These are phyloP conservation scores for Acrocyrtus sp. DNA, from an alignment of 2,888 invertebrate genomes.

Conservation along the genomic window DNA sequence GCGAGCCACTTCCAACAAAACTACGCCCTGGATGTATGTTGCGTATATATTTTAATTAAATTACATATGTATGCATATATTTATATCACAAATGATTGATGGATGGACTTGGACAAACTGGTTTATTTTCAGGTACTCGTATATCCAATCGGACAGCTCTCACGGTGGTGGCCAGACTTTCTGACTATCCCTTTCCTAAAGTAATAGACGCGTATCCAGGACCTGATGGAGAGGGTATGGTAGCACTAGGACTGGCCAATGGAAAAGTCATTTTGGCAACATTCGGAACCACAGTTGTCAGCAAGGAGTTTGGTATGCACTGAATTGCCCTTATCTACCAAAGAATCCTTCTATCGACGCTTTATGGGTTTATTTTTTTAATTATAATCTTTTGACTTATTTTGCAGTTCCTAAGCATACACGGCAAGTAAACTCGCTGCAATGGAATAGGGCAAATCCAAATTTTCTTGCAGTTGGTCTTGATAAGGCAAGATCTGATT, in stretches of 20 bases:
- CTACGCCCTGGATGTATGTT: constrained; percentile 41
- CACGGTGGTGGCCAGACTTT: constrained; percentile 77
- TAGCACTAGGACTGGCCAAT: constrained; percentile 89
- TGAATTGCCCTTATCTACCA: not conserved
- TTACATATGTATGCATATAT: constrained; percentile 46
- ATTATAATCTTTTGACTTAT: constrained; percentile 12
- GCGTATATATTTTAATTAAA: not conserved
- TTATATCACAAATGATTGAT: constrained; percentile 15
- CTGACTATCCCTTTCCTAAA: constrained; percentile 81
- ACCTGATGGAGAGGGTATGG: constrained; percentile 78
- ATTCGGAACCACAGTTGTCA: constrained; percentile 77
- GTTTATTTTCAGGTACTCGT: constrained; percentile 71
- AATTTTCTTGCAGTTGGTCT: constrained; percentile 87
- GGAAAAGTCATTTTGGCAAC: constrained; percentile 87
- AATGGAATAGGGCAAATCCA: constrained; percentile 86
- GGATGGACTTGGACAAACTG: no score
- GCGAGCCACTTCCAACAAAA: constrained; percentile 66
- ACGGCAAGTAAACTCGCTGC: constrained; percentile 85
- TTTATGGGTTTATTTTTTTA: not conserved
- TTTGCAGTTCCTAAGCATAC: constrained; percentile 82
- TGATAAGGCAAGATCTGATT: constrained; percentile 89
- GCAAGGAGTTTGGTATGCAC: constrained; percentile 75
- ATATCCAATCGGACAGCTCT: constrained; percentile 78
- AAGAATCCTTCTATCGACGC: not conserved
- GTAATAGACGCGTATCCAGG: constrained; percentile 88